Conservation (phyloP, 2,113 vertebrate species). For the Pluvialis apricaria region DNA sequence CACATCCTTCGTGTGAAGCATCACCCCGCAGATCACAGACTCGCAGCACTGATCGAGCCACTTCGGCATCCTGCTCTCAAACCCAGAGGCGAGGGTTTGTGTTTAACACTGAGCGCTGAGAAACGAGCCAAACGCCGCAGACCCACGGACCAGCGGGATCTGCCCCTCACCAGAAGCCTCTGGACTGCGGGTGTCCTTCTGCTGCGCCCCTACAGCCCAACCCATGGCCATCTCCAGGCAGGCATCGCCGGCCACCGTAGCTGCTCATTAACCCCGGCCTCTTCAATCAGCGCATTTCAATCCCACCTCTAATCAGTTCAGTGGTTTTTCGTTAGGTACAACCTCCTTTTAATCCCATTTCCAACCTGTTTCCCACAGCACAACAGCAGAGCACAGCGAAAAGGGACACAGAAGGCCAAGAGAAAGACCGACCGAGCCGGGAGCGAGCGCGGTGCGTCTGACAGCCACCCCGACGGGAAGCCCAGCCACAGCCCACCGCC, state of each 20-base stretch:
- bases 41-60: neutral
- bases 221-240: neutral
- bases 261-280: neutral
- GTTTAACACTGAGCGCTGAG: too few relatives aligned
- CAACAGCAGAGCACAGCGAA: neutral
- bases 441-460: neutral
- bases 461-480: neutral
- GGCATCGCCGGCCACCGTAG: neutral
- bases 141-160: neutral
- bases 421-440: neutral
- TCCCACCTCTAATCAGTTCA: neutral
- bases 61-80: neutral
- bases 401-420: neutral
- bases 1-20: neutral
- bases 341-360: neutral
- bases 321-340: too few relatives aligned
- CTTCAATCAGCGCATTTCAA: neutral
- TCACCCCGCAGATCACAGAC: neutral
- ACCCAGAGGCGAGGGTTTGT: neutral
- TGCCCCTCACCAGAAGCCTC: neutral
- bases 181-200: neutral
- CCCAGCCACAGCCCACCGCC: neutral
- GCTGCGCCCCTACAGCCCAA: neutral
- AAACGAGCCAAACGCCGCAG: neutral
- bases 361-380: neutral